Conservation (phyloP, 2,888 invertebrate genomes). For the Leptogaster cylindrica region DNA sequence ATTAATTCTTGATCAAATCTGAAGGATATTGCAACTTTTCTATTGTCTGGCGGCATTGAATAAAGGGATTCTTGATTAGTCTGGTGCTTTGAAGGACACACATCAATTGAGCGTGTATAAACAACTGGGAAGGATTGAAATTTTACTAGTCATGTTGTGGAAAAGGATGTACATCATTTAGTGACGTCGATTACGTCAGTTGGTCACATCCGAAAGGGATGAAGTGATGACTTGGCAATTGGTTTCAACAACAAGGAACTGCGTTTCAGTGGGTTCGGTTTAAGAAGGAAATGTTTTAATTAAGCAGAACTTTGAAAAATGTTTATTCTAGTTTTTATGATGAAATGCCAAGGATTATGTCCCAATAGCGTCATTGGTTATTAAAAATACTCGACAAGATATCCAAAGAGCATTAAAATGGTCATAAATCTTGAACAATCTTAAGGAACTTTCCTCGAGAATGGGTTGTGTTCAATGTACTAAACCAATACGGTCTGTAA, state of each 20-base stretch:
- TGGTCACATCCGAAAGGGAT: neutral
- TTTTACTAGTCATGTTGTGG: conserved; percentile 21
- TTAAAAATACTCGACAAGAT: conserved; percentile 6
- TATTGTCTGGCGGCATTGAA: conserved; percentile 1
- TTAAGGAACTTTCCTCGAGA: too few species aligned
- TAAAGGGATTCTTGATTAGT: conserved; percentile 2
- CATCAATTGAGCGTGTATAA: neutral
- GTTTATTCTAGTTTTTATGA: too few species aligned
- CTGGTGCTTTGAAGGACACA: neutral
- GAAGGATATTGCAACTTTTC: conserved; percentile 7
- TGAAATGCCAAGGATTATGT: neutral
- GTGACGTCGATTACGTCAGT: conserved; percentile 6
- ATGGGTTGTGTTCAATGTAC: neutral
- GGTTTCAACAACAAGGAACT: neutral
- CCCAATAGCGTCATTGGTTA: conserved; percentile 20
- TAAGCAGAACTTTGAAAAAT: neutral
- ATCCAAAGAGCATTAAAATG: conserved; percentile 25
- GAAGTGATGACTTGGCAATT: neutral
- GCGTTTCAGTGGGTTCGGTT: neutral
- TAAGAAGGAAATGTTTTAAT: conserved; percentile 2
- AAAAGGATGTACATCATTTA: conserved; percentile 16
- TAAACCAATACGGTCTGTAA: too few species aligned
- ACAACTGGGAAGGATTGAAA: neutral
- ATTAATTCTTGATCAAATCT: conserved; percentile 26
- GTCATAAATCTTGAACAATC: conserved; percentile 30